phyloP scores from a whole-genome alignment of 2,113 vertebrate genomes.

The human region GRCh38 chr3:69395001-69395500 shows the following conservation, averaged over 20 bases:
- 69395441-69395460: background rate
- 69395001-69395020: no score
- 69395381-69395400: background rate
- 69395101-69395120: no score
- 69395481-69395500: background rate
- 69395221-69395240: background rate
- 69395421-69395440: background rate
- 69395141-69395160: no score
- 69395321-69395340: background rate
- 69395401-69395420: conserved; percentile 21
- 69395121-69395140: no score
- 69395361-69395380: background rate
- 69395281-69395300: background rate
- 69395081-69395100: no score
- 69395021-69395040: no score
- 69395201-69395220: background rate
- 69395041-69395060: no score
- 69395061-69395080: no score
- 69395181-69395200: background rate
- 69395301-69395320: conserved; percentile 9
- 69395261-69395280: background rate
- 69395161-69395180: background rate
- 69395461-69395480: background rate
- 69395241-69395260: background rate
- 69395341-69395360: background rate